These are phyloP conservation scores for Meriones unguiculatus DNA, from an alignment of 2,113 vertebrate species.

Conservation along the genomic window DNA sequence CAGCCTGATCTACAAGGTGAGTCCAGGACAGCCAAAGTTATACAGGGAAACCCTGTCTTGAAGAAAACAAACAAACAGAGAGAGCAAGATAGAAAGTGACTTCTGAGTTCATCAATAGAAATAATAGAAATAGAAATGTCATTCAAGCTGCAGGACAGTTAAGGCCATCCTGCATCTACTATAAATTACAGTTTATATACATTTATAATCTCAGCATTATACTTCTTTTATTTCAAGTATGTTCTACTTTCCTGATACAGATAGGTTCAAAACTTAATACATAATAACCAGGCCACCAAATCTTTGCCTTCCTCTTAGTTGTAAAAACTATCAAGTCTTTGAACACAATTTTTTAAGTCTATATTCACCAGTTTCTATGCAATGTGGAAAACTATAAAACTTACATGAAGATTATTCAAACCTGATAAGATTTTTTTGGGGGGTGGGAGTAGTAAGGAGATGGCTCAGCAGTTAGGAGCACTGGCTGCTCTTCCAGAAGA, in stretches of 20 bases:
- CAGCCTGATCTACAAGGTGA: too few species aligned
- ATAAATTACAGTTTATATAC: not conserved
- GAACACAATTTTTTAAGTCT: not conserved
- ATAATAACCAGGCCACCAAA: not conserved
- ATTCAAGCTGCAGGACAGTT: not conserved
- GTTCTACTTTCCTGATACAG: not conserved
- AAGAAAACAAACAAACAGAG: too few species aligned
- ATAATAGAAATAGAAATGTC: not conserved
- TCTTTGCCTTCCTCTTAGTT: not conserved
- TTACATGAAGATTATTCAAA: conserved; percentile 27
- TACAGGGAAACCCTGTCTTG: too few species aligned
- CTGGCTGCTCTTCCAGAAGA: too few species aligned
- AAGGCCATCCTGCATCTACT: not conserved
- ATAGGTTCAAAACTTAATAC: conserved; percentile 3
- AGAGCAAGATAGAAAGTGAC: too few species aligned
- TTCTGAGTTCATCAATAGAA: conserved; percentile 17
- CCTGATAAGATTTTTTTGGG: not conserved
- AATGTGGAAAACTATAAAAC: not conserved
- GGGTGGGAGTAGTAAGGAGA: too few species aligned
- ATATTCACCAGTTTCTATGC: not conserved
- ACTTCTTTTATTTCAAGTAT: not conserved
- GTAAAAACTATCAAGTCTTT: not conserved
- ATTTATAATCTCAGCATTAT: not conserved
- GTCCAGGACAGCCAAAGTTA: too few species aligned
- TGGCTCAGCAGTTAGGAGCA: too few species aligned